Conservation (phyloP, 2,888 invertebrate genomes). For the Synergus itoensis region DNA sequence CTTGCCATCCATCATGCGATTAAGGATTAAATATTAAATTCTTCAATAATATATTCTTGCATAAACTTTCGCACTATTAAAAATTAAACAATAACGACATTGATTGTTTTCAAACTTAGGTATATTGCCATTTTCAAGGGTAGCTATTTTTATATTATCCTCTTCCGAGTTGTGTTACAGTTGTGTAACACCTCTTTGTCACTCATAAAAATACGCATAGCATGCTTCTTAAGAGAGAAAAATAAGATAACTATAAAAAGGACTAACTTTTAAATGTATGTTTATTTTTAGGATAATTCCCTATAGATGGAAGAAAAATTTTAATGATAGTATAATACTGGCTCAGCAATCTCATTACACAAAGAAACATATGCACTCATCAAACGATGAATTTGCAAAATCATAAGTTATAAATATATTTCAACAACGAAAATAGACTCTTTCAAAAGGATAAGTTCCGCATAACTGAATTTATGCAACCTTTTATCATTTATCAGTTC, state of each 20-base stretch:
- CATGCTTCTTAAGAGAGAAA: neutral
- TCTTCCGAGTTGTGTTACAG: no score
- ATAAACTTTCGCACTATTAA: no score
- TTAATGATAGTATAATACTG: neutral
- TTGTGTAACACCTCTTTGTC: neutral
- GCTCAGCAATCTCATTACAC: constrained; percentile 3
- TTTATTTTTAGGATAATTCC: neutral
- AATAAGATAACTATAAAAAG: neutral
- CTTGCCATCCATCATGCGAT: neutral
- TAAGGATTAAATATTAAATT: neutral
- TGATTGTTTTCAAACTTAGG: neutral
- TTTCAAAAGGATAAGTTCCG: neutral
- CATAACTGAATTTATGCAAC: neutral
- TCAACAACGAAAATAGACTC: constrained; percentile 16
- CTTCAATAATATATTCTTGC: no score
- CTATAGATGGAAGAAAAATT: neutral
- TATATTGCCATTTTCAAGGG: neutral
- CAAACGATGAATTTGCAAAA: constrained; percentile 2
- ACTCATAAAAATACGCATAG: neutral
- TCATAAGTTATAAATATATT: constrained; percentile 14
- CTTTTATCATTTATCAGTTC: constrained; percentile 2
- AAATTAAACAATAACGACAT: neutral
- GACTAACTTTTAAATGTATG: neutral
- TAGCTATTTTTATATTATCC: constrained; percentile 8
- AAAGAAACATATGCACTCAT: neutral